Percentiles rank a stretch among this genome's conserved stretches.
These are phyloP conservation scores for Ophioderma brevispina DNA, from an alignment of 35 echinoderm and acorn worm species.

Conservation along the genomic window DNA sequence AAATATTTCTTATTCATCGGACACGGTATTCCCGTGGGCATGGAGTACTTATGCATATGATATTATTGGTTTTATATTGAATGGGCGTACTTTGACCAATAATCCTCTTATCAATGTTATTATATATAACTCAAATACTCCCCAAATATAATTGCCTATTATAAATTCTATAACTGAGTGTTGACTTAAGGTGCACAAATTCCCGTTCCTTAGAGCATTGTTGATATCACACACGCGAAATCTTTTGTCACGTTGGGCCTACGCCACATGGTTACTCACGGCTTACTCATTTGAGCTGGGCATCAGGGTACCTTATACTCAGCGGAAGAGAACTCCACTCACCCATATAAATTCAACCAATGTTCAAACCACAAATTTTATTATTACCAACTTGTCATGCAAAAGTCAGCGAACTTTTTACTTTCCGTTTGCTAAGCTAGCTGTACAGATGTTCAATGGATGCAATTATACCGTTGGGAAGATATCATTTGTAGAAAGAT, in stretches of 20 bases:
- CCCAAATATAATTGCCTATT: background rate
- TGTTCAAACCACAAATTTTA: background rate
- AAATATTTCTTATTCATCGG: background rate
- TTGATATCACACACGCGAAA: background rate
- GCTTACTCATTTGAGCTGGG: background rate
- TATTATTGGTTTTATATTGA: conserved; percentile 7
- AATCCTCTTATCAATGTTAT: background rate
- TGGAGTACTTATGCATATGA: background rate
- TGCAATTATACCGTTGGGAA: too few relatives aligned
- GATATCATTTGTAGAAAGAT: too few relatives aligned
- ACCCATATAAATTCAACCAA: background rate
- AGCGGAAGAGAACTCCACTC: background rate
- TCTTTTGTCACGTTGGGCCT: background rate
- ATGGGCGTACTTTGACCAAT: conserved; percentile 1
- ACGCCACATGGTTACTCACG: background rate
- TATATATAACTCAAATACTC: background rate
- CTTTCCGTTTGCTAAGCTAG: background rate
- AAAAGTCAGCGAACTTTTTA: background rate
- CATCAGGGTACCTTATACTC: too few relatives aligned
- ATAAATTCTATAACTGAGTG: background rate
- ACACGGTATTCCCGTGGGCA: background rate
- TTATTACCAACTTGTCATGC: background rate
- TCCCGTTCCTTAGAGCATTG: background rate
- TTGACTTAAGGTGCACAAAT: background rate
- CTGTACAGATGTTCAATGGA: background rate